Percentiles rank a stretch among this genome's conserved stretches.
Evolutionary conservation across 2,113 vertebrate species (phyloP).

Genomic region (Aptenodytes forsteri): DNA sequence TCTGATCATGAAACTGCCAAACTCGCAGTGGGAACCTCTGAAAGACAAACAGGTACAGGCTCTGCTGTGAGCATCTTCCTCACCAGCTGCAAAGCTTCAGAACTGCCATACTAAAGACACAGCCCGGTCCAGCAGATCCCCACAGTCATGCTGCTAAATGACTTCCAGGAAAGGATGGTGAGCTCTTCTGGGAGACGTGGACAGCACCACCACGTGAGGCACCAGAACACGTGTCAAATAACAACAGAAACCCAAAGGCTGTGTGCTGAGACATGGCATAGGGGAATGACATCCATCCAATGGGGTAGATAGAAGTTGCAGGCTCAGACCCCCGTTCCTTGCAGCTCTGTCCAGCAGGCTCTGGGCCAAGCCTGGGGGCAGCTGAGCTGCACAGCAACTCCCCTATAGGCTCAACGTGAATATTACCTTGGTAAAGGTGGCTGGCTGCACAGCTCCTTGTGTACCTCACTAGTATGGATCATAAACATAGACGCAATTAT

Average conservation of each 20-base stretch:
- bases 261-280: not conserved
- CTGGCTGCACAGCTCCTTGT: not conserved
- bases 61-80: not conserved
- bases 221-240: rapidly evolving
- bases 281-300: not conserved
- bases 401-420: rapidly evolving
- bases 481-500: not conserved
- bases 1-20: not conserved
- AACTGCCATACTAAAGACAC: not conserved
- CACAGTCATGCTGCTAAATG: not conserved
- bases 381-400: not conserved
- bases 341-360: not conserved
- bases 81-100: conserved; percentile 20
- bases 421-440: not conserved
- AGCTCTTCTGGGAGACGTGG: not conserved
- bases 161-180: not conserved
- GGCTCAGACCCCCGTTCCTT: not conserved
- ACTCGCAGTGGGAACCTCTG: not conserved
- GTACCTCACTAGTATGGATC: not conserved
- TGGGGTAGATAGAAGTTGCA: rapidly evolving
- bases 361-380: not conserved
- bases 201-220: rapidly evolving
- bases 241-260: not conserved
- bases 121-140: not conserved
- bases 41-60: not conserved